Percentiles rank a stretch among this genome's conserved stretches.
Conservation (phyloP, 2,797 vertebrate genomes). For the Acrocephalus scirpaceus region DNA sequence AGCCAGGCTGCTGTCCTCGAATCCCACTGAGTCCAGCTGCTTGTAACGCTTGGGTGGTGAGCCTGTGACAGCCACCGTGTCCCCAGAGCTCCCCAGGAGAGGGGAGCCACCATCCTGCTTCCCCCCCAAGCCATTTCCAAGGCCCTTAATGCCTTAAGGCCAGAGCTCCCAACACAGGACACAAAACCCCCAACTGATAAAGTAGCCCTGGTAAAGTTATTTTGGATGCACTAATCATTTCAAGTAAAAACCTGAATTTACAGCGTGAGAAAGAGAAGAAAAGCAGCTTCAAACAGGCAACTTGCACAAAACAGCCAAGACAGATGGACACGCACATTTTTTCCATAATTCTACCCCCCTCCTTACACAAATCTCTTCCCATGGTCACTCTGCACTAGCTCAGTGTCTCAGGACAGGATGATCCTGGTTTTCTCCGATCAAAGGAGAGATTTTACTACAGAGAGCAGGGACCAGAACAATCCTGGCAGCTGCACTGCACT, state of each 20-base stretch:
- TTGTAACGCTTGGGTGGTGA: not conserved
- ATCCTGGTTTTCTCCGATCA: not conserved
- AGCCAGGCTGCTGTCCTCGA: not conserved
- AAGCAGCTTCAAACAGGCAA: not conserved
- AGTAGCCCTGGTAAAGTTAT: not conserved
- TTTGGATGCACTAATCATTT: not conserved
- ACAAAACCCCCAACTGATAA: accelerated
- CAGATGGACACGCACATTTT: accelerated
- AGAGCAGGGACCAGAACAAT: not conserved
- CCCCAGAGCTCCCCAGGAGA: not conserved
- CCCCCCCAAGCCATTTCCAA: accelerated
- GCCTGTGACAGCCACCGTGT: accelerated
- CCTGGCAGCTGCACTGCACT: not conserved
- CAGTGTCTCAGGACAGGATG: accelerated
- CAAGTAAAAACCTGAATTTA: not conserved
- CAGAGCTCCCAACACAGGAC: not conserved
- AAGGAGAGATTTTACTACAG: not conserved
- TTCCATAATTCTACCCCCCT: not conserved
- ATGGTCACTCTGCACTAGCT: not conserved
- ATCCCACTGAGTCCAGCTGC: not conserved
- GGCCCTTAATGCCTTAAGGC: not conserved
- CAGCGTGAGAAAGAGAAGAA: not conserved
- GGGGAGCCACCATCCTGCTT: accelerated
- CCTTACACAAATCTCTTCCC: not conserved
- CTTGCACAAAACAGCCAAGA: not conserved